phyloP scores from a whole-genome alignment of 2,888 invertebrate species.

The Ophion ellenae region DNA sequence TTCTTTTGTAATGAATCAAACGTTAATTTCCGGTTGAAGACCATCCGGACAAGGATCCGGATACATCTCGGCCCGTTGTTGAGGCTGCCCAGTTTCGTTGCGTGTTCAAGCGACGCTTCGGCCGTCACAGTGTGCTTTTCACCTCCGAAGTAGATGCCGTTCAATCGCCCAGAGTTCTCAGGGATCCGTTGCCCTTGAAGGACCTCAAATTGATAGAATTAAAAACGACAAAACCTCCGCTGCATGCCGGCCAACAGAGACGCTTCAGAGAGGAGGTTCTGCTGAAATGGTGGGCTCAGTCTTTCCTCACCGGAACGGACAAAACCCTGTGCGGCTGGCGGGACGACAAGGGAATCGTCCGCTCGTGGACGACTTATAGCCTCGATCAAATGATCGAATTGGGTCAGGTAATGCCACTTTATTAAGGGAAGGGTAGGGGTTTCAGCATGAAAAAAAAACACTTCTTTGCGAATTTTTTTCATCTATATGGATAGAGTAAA shows the following conservation, averaged over 20 bases:
- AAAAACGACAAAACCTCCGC: constrained; percentile 86
- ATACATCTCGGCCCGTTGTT: constrained; percentile 86
- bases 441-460: too few relatives aligned
- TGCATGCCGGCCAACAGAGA: constrained; percentile 83
- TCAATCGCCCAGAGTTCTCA: constrained; percentile 72
- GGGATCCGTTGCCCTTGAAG: constrained; percentile 70
- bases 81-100: constrained; percentile 88
- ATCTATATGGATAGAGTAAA: too few relatives aligned
- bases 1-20: constrained; percentile 53
- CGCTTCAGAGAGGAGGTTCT: constrained; percentile 85
- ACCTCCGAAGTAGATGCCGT: constrained; percentile 92
- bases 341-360: constrained; percentile 88
- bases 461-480: too few relatives aligned
- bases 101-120: constrained; percentile 87
- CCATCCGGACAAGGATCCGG: constrained; percentile 84
- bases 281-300: constrained; percentile 92
- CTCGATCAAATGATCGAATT: constrained; percentile 86
- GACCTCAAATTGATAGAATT: constrained; percentile 87
- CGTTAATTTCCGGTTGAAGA: constrained; percentile 79
- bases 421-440: too few relatives aligned
- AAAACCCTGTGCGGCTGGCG: constrained; percentile 89
- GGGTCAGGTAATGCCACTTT: constrained; percentile 75
- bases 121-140: constrained; percentile 87
- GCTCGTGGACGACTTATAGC: constrained; percentile 85
- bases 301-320: constrained; percentile 89